Base-by-base conservation (phyloP, 2,797 vertebrate species). In the Sciurus carolinensis region DNA sequence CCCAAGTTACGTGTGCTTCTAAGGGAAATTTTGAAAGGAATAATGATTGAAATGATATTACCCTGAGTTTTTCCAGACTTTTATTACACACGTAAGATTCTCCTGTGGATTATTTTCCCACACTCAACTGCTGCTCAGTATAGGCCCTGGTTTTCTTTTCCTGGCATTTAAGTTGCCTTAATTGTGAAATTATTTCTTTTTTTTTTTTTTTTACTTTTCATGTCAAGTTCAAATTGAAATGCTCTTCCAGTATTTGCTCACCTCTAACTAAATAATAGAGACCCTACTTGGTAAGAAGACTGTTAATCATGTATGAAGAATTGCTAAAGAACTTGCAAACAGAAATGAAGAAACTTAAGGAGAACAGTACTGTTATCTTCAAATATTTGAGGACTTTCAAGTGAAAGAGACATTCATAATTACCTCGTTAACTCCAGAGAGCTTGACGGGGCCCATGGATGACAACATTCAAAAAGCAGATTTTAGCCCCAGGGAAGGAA, bases 21-120 rank as follows among this genome's bases (percentile, higher is more conserved):
- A 76, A 97, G 66, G 54, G 80, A 97, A 97, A 84, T 91, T 87
- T 96, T 93, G 93, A 96, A 95, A 97, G 95, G 91, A 83, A 47
- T 93, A 87, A 95, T 92, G 91, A 94, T 39, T 81, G 52, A 90
- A 87, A 75, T 59, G 76, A 67, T 26, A 81, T 90, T 81, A 75
- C 5, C 15, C 81, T 87, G 95, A 90, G 72, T 87, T 85, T 69
- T 96, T 79, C 96, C 97, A 91, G 94, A 90, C 86, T 81, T 71
- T 44, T 33, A 59, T 47, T 66, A 15, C 59, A 28, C 33, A 62
- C 30, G 69, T 10, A 20, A 47, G 80, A 82, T 44, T 52, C 62
- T 94, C 76, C 71, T 7, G 24, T 17, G 69, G 14, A 1, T 81
- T 66, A 28, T n/a, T 71, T 82, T 92, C 91, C 42, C 33, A 14